These are phyloP conservation scores for Phoxinus phoxinus DNA, from an alignment of 2,113 vertebrate species.

Conservation along the genomic window DNA sequence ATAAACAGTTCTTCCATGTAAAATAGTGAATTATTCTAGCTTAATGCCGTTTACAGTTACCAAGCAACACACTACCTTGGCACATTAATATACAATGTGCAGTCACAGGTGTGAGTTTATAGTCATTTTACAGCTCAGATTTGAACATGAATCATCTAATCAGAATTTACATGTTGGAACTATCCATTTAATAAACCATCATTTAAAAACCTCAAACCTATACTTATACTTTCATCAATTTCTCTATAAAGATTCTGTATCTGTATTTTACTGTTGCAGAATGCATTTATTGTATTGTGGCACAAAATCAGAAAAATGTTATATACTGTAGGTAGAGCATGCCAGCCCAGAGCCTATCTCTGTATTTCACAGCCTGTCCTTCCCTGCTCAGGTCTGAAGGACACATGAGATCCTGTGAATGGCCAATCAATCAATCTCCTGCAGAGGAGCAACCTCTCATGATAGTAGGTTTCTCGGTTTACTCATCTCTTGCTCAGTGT, in stretches of 20 bases:
- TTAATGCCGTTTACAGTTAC: background rate
- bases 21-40: background rate
- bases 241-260: background rate
- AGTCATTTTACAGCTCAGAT: constrained; percentile 18
- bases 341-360: background rate
- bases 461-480: constrained; percentile 56
- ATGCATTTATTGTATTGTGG: background rate
- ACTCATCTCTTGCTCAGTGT: constrained; percentile 72
- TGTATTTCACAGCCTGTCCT: constrained; percentile 59
- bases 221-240: background rate
- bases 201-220: background rate
- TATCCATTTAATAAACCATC: background rate
- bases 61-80: background rate
- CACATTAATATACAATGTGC: background rate
- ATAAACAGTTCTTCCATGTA: background rate
- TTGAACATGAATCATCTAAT: background rate
- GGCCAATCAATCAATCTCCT: constrained; percentile 75
- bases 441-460: constrained; percentile 57
- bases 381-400: constrained; percentile 68
- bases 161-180: constrained; percentile 14
- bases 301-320: background rate
- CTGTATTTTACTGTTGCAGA: background rate
- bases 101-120: constrained; percentile 22
- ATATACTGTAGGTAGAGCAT: background rate
- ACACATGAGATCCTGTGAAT: constrained; percentile 68